These are phyloP conservation scores for Cacoxenus indagator DNA, from an alignment of 2,888 invertebrate genomes.

Conservation along the genomic window DNA sequence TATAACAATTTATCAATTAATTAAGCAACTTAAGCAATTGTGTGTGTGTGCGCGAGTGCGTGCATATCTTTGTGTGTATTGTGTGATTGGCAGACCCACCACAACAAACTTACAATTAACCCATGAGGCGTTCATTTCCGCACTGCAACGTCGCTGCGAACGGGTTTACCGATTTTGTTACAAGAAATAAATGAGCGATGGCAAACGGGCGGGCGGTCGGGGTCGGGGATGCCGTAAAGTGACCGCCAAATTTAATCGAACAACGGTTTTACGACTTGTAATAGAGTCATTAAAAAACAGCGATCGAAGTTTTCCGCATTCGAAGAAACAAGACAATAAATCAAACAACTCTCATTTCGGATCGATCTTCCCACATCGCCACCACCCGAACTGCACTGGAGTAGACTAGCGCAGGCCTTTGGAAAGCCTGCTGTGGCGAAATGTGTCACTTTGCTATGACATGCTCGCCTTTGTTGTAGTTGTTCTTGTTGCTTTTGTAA, in stretches of 20 bases:
- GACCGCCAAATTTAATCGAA: background rate
- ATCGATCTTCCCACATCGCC: background rate
- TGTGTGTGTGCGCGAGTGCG: background rate
- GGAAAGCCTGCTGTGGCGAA: no score
- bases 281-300: background rate
- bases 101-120: background rate
- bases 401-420: no score
- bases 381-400: no score
- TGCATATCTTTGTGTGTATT: background rate
- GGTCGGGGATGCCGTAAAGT: background rate
- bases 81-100: background rate
- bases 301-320: background rate
- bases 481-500: no score
- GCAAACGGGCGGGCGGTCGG: background rate
- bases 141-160: background rate
- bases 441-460: no score
- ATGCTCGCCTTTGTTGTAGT: no score
- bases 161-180: background rate
- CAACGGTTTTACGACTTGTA: background rate
- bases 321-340: background rate
- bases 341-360: background rate
- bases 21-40: background rate
- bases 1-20: slow-evolving; percentile 23
- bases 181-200: background rate
- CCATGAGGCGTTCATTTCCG: slow-evolving; percentile 18